phyloP scores from a whole-genome alignment of 2,888 invertebrate species.

The Leptinotarsa tumamoca region DNA sequence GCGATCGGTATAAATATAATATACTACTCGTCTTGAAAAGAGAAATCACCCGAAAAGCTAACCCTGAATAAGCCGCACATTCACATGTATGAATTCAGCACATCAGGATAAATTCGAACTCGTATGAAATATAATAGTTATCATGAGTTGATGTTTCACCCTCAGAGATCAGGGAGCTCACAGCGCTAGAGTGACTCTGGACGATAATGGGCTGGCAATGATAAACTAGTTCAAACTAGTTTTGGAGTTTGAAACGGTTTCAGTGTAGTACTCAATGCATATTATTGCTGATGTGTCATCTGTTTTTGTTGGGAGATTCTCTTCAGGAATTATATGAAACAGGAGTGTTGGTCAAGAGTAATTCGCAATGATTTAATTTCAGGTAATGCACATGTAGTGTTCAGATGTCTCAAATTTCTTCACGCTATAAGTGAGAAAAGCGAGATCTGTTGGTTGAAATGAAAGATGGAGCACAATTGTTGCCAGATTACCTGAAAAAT shows the following conservation, averaged over 20 bases:
- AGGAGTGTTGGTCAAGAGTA: not conserved
- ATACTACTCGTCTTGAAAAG: constrained; percentile 58
- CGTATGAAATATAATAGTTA: constrained; percentile 66
- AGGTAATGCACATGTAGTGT: too few species aligned
- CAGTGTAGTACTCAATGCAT: not conserved
- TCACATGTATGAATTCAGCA: constrained; percentile 81
- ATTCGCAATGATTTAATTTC: not conserved
- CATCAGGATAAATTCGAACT: constrained; percentile 71
- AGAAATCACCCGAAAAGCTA: constrained; percentile 62
- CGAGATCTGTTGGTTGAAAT: too few species aligned
- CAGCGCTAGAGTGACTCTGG: constrained; percentile 22
- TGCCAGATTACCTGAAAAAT: too few species aligned
- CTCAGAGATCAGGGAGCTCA: constrained; percentile 32
- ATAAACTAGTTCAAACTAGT: constrained; percentile 6
- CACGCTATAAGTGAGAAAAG: too few species aligned
- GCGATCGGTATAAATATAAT: constrained; percentile 39
- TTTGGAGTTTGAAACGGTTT: not conserved
- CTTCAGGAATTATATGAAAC: not conserved
- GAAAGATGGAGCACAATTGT: too few species aligned
- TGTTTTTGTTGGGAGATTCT: not conserved
- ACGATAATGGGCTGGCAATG: constrained; percentile 11
- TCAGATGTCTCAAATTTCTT: too few species aligned
- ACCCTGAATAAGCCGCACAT: constrained; percentile 67
- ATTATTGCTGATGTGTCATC: not conserved
- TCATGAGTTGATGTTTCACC: constrained; percentile 60